A percentile compares a stretch with the other conserved stretches of the same genome.
Conservation (phyloP, 2,113 vertebrate species). For the Tupaia chinensis region DNA sequence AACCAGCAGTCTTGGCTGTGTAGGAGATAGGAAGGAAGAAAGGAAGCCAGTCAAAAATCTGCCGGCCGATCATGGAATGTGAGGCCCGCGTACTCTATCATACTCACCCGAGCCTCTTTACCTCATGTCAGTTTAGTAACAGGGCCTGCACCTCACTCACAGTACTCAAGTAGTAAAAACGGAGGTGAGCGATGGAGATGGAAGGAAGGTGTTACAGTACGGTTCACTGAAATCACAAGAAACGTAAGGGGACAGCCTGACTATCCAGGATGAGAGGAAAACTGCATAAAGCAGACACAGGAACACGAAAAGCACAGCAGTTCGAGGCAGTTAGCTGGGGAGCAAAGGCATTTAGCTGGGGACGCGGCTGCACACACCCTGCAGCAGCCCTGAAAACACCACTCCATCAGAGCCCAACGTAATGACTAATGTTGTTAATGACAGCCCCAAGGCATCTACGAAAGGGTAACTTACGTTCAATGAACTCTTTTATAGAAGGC, state of each 20-base stretch:
- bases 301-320: slow-evolving; percentile 46
- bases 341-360: background rate
- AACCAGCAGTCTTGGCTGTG: background rate
- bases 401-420: background rate
- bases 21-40: slow-evolving; percentile 8
- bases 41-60: background rate
- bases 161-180: slow-evolving; percentile 10
- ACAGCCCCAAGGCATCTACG: slow-evolving; percentile 55
- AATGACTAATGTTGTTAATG: slow-evolving; percentile 10
- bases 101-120: slow-evolving; percentile 23
- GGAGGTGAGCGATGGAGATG: background rate
- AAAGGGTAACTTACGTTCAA: slow-evolving; percentile 72
- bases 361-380: background rate
- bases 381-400: slow-evolving; percentile 38
- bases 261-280: background rate
- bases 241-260: slow-evolving; percentile 50
- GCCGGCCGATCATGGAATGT: background rate
- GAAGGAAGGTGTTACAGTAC: background rate
- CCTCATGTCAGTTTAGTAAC: slow-evolving; percentile 23
- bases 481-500: slow-evolving; percentile 77
- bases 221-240: slow-evolving; percentile 34
- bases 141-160: background rate
- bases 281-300: slow-evolving; percentile 9
- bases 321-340: slow-evolving; percentile 30
- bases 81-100: background rate